Conservation (phyloP, 2,797 vertebrate species). For the Sebastes umbrosus region DNA sequence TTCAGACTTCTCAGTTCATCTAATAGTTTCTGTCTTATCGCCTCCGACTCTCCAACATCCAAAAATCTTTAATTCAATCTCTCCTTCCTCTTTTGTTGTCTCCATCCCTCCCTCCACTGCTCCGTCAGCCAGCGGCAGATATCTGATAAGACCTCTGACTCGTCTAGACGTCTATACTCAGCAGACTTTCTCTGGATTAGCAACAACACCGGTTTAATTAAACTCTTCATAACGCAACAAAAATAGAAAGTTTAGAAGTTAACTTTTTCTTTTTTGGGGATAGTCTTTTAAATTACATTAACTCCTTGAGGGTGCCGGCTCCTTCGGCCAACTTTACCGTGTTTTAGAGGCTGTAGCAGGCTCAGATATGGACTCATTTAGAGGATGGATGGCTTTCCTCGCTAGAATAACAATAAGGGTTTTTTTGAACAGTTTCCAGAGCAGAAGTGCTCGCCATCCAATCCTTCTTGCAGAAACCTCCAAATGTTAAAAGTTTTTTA, state of each 20-base stretch:
- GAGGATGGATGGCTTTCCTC: too few species aligned
- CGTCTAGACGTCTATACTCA: conserved; percentile 9
- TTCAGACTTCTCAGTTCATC: not conserved
- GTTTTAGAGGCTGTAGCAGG: too few species aligned
- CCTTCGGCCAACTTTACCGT: too few species aligned
- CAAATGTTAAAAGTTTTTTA: too few species aligned
- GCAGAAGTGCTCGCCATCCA: too few species aligned
- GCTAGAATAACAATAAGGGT: too few species aligned
- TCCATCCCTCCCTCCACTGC: not conserved
- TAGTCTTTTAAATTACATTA: not conserved
- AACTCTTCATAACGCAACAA: not conserved
- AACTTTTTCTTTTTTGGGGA: too few species aligned
- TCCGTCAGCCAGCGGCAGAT: conserved; percentile 7
- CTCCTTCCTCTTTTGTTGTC: conserved; percentile 10
- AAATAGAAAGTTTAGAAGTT: not conserved
- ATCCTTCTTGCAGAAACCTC: too few species aligned
- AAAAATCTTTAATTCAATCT: conserved; percentile 47
- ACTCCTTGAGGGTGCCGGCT: too few species aligned
- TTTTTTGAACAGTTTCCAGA: too few species aligned
- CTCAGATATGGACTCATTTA: too few species aligned
- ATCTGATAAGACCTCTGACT: conserved; percentile 22
- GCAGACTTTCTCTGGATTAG: conserved; percentile 6
- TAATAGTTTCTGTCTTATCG: not conserved
- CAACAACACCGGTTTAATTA: not conserved
- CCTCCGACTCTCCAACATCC: not conserved